These are phyloP conservation scores for Eulithis prunata DNA, from an alignment of 2,888 invertebrate genomes.

Conservation along the genomic window DNA sequence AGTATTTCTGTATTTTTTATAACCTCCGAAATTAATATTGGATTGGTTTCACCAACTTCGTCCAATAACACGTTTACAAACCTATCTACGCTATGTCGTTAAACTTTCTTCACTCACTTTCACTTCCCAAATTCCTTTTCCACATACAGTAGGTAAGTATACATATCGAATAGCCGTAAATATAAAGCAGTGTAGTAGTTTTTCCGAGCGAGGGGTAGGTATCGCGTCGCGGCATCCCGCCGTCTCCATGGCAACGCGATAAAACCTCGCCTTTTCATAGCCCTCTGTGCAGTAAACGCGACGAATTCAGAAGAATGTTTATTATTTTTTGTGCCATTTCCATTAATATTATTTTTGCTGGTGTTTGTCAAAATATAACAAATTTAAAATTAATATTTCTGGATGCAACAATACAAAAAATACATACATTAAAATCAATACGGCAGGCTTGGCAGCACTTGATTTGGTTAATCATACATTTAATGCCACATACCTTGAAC, in stretches of 20 bases:
- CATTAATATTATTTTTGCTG: constrained; percentile 8
- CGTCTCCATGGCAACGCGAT: constrained; percentile 82
- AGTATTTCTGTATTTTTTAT: no score
- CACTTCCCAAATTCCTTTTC: constrained; percentile 49
- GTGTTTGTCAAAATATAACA: no score
- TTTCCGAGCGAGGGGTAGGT: constrained; percentile 69
- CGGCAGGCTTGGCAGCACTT: no score
- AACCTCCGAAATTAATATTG: no score
- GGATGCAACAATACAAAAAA: no score
- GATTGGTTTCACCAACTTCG: constrained; percentile 23
- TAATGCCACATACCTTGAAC: no score
- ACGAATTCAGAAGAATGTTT: constrained; percentile 51
- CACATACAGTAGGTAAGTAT: constrained; percentile 36
- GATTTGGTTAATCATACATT: no score
- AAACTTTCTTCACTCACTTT: constrained; percentile 47
- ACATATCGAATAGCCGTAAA: constrained; percentile 62
- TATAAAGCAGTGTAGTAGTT: constrained; percentile 73
- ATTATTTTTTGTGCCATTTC: constrained; percentile 17
- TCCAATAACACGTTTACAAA: constrained; percentile 41
- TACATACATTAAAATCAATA: no score
- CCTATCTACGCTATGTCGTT: constrained; percentile 39
- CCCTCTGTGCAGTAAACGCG: constrained; percentile 68
- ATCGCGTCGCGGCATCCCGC: constrained; percentile 76
- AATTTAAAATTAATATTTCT: no score
- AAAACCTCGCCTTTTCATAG: constrained; percentile 84